Evolutionary conservation across 2,888 invertebrate genomes (phyloP), one percentile per base, ranked within the genome.

Genomic region (Temnothorax unifasciatus): DNA sequence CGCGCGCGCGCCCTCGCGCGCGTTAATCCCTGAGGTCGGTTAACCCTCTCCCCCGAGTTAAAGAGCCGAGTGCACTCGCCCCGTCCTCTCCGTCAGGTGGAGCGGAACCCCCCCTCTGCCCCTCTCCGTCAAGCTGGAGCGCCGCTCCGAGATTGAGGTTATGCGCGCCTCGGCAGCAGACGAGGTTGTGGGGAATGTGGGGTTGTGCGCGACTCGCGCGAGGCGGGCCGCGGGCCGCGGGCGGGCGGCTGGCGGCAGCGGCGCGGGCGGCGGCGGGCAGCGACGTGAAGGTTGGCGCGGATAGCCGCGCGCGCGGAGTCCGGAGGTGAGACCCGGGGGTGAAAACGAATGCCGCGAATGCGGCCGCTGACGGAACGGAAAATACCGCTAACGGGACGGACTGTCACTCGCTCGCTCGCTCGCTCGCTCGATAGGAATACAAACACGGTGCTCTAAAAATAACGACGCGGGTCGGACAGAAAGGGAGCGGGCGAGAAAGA

Each of bases 401-500:
- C 57, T 71, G 73, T 81, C 79, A 71, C 57, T 57, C 73, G 57
- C 21, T 41, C 77, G 77, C 77, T 79, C 41, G 25, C 44, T 57
- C 73, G 57, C 21, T 41, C 77, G 77, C 77, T 79, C 41, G 25
- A 81, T 66, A 68, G 44, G 69, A 85, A 73, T 57, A 73, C 73
- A 81, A 81, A 81, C 79, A 79, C 79, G 57, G 47, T 73, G 41
- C 9, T 83, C 84, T 86, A 87, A 86, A 88, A 87, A 87, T 89
- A 89, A 81, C 86, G 47, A 18, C 64, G 85, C 66, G 73, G 74
- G 63, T 75, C 75, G 57, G 41, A 59, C 47, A 57, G 44, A 25
- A n/a, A 47, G 61, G 54, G 9, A 52, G 54, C 3, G 29, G 76
- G 76, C 75, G 61, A 29, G 41, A 61, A 68, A 21, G 54, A 38